A percentile compares a stretch with the other conserved stretches of the same genome.
phyloP scores from a whole-genome alignment of 2,888 invertebrate genomes.

The Coenonympha arcania region DNA sequence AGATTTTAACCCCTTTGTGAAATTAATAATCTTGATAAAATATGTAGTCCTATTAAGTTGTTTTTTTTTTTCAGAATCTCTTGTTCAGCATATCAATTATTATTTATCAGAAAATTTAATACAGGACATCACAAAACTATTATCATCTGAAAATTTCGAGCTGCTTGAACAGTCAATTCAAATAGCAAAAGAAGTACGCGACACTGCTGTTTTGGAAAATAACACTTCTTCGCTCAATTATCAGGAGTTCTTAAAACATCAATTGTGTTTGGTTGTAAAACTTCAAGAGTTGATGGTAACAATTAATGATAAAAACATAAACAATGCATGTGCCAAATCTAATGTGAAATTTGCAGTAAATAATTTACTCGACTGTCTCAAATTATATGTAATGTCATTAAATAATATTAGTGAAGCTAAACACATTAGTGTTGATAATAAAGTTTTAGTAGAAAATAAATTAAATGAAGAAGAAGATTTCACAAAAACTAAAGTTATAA shows the following conservation, averaged over 20 bases:
- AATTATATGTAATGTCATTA: background rate
- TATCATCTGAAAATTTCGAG: conserved; percentile 28
- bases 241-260: conserved; percentile 8
- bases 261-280: background rate
- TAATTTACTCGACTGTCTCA: background rate
- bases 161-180: conserved; percentile 35
- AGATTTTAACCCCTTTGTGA: too few species aligned
- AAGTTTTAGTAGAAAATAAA: background rate
- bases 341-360: background rate
- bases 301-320: background rate
- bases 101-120: conserved; percentile 38
- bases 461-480: background rate
- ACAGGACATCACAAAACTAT: conserved; percentile 34
- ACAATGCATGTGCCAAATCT: background rate
- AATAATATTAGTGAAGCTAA: background rate
- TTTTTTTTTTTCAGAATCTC: conserved; percentile 24
- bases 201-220: conserved; percentile 26
- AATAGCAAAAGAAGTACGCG: conserved; percentile 39
- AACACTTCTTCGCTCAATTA: background rate
- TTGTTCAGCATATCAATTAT: conserved; percentile 41
- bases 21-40: too few species aligned
- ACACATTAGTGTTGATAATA: background rate
- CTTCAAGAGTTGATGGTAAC: background rate
- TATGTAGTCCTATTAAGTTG: too few species aligned
- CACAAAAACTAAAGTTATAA: background rate